Percentiles rank a stretch among this genome's conserved stretches.
Conservation (phyloP, 2,797 vertebrate species). For the Rhabdophis nuchalis region DNA sequence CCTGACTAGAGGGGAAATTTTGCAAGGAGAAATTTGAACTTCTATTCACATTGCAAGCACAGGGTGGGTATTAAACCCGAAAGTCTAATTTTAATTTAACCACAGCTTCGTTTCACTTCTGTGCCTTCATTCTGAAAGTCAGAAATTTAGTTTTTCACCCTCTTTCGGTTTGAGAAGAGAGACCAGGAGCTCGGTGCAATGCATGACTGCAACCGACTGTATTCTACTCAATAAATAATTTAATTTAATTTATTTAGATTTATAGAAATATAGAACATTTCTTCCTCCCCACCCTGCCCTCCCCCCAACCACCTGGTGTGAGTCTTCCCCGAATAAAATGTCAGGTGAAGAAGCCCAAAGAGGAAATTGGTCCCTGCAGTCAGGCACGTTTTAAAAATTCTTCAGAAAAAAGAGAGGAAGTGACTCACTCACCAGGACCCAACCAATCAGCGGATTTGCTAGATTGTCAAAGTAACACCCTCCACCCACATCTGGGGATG, state of each 20-base stretch:
- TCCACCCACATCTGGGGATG: neutral
- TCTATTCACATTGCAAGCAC: neutral
- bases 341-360: neutral
- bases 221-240: neutral
- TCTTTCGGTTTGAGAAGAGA: neutral
- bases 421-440: neutral
- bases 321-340: neutral
- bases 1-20: neutral
- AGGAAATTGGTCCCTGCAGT: neutral
- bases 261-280: too few relatives aligned
- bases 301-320: neutral
- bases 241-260: too few relatives aligned
- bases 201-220: neutral
- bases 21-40: neutral
- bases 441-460: neutral
- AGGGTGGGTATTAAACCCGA: neutral
- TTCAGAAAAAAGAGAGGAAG: neutral
- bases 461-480: too few relatives aligned
- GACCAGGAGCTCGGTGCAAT: neutral
- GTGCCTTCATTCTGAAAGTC: neutral
- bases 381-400: neutral
- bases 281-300: neutral
- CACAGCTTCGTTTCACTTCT: neutral
- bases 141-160: neutral
- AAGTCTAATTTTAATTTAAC: neutral